Conservation (phyloP, 2,888 invertebrate species). For the Mongoloraphidia duomilia region DNA sequence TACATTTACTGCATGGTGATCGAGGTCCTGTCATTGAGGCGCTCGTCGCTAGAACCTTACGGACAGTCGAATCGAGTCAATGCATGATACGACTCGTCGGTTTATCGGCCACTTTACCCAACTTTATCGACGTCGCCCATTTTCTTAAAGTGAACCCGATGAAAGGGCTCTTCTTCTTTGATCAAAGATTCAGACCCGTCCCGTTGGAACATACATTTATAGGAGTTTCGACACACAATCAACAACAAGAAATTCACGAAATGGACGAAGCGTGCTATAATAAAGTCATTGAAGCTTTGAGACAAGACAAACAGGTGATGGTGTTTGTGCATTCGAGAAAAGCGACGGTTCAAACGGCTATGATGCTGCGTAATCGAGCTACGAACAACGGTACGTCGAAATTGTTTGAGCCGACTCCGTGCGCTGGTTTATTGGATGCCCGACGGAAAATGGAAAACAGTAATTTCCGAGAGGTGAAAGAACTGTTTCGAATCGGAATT, state of each 20-base stretch:
- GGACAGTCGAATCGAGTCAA: conserved; percentile 83
- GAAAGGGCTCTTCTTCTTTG: conserved; percentile 87
- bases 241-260: conserved; percentile 56
- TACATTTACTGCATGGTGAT: conserved; percentile 92
- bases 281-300: conserved; percentile 68
- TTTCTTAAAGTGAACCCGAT: conserved; percentile 89
- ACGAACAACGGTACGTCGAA: conserved; percentile 56
- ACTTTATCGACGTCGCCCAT: conserved; percentile 89
- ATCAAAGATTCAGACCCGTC: conserved; percentile 87
- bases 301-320: conserved; percentile 92
- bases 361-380: conserved; percentile 68
- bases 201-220: conserved; percentile 86
- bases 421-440: conserved; percentile 48
- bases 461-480: conserved; percentile 66
- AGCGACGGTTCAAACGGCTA: conserved; percentile 83
- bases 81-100: conserved; percentile 96
- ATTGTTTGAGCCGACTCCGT: conserved; percentile 51
- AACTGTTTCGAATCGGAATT: conserved; percentile 76
- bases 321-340: conserved; percentile 97
- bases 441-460: conserved; percentile 55
- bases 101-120: conserved; percentile 92
- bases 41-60: conserved; percentile 84
- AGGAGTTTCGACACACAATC: conserved; percentile 75
- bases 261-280: conserved; percentile 92
- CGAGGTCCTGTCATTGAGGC: conserved; percentile 96